Percentiles rank a stretch among this genome's conserved stretches.
Conservation (phyloP, 2,888 invertebrate species). For the Heliconius sara region DNA sequence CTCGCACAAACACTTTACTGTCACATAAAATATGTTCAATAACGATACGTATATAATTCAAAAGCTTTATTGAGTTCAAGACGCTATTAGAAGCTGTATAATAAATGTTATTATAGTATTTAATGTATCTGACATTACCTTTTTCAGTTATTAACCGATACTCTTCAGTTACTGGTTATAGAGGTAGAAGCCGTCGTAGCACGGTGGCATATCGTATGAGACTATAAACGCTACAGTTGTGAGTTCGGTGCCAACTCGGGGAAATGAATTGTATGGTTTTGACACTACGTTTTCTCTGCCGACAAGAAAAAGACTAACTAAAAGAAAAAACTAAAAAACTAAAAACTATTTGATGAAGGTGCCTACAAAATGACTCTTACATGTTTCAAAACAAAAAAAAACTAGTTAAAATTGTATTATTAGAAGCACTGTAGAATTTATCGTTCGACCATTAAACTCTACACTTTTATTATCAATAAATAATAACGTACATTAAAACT, state of each 20-base stretch:
- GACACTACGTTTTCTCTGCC: neutral
- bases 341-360: neutral
- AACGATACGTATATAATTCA: slow-evolving; percentile 32
- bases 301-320: neutral
- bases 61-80: slow-evolving; percentile 37
- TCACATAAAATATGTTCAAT: slow-evolving; percentile 35
- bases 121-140: slow-evolving; percentile 47
- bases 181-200: neutral
- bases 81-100: slow-evolving; percentile 45
- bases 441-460: slow-evolving; percentile 53
- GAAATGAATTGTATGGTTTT: too few species aligned
- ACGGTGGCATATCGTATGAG: too few species aligned
- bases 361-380: neutral
- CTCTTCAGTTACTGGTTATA: neutral
- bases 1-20: slow-evolving; percentile 8
- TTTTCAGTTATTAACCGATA: slow-evolving; percentile 42
- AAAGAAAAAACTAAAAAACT: too few species aligned
- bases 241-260: neutral
- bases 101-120: slow-evolving; percentile 45
- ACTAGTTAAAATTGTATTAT: slow-evolving; percentile 29
- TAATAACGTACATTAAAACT: slow-evolving; percentile 56
- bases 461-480: slow-evolving; percentile 56
- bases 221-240: neutral
- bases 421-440: slow-evolving; percentile 48
- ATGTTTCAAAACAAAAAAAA: neutral